Percentiles rank a stretch among this genome's conserved stretches.
Conservation (phyloP, 2,113 vertebrate genomes). For the Bufo gargarizans region DNA sequence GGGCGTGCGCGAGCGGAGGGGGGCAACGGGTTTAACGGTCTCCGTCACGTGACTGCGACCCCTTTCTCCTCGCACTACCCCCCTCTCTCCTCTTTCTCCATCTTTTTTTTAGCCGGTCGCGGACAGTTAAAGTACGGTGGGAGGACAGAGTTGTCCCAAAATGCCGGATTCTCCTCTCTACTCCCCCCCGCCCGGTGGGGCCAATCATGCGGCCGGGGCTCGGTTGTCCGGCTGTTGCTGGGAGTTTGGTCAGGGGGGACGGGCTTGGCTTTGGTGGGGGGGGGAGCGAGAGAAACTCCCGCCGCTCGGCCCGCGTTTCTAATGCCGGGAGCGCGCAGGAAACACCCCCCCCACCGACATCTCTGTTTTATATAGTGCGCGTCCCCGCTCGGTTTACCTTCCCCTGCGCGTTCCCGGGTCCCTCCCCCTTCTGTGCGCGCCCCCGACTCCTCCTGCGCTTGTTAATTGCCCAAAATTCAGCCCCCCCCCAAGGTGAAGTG, state of each 20-base stretch:
- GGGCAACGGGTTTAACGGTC: neutral
- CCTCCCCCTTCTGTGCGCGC: neutral
- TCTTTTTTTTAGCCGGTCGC: neutral
- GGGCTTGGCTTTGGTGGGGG: neutral
- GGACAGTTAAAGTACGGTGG: neutral
- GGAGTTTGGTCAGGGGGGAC: neutral
- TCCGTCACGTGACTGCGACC: neutral
- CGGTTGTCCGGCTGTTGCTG: constrained; percentile 39
- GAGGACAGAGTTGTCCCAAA: neutral
- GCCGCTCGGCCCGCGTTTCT: constrained; percentile 47
- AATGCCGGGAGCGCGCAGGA: constrained; percentile 50
- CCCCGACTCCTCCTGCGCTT: neutral
- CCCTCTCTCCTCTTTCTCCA: no score
- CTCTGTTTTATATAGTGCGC: neutral
- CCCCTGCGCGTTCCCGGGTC: neutral
- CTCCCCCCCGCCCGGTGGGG: neutral
- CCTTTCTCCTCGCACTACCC: neutral
- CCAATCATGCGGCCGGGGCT: neutral
- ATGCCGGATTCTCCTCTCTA: no score
- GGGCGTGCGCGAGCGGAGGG: neutral
- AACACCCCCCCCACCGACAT: neutral
- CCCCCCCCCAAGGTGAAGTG: constrained; percentile 23
- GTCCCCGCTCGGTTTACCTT: neutral
- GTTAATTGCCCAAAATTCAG: constrained; percentile 29
- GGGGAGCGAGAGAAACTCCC: constrained; percentile 5